Conservation (phyloP, 2,797 vertebrate genomes). For the Mustela erminea region DNA sequence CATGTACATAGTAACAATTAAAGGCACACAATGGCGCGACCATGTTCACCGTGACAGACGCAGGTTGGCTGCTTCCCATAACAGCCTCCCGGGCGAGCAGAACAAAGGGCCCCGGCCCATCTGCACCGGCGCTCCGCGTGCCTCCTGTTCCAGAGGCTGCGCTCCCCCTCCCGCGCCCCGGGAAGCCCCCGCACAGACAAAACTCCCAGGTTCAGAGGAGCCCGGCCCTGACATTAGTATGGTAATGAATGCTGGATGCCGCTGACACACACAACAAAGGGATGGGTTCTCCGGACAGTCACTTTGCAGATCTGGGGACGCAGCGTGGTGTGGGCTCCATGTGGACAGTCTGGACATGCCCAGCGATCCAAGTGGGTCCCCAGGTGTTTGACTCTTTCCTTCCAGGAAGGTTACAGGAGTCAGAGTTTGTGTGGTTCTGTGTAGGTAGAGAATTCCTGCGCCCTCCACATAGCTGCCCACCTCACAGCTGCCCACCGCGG, state of each 20-base stretch:
- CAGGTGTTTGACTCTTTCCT: neutral
- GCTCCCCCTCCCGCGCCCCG: conserved; percentile 87
- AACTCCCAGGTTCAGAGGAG: conserved; percentile 88
- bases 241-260: conserved; percentile 89
- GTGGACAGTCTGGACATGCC: neutral
- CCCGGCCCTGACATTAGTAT: conserved; percentile 88
- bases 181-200: conserved; percentile 90
- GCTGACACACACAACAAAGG: conserved; percentile 88
- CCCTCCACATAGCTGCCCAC: too few relatives aligned
- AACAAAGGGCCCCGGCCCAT: conserved; percentile 88
- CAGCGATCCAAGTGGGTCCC: neutral
- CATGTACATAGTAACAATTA: conserved; percentile 90
- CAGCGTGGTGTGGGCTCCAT: conserved; percentile 80
- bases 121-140: conserved; percentile 86
- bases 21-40: conserved; percentile 88
- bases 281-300: conserved; percentile 86
- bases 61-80: conserved; percentile 90
- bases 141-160: conserved; percentile 88
- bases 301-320: conserved; percentile 84
- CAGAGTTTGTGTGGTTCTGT: neutral
- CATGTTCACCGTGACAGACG: conserved; percentile 88
- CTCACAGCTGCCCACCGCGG: too few relatives aligned
- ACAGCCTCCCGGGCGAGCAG: conserved; percentile 88
- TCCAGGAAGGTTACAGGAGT: neutral
- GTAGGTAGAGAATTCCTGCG: neutral